These are phyloP conservation scores for Chelon auratus DNA, from an alignment of 2,797 vertebrate species.

Conservation along the genomic window DNA sequence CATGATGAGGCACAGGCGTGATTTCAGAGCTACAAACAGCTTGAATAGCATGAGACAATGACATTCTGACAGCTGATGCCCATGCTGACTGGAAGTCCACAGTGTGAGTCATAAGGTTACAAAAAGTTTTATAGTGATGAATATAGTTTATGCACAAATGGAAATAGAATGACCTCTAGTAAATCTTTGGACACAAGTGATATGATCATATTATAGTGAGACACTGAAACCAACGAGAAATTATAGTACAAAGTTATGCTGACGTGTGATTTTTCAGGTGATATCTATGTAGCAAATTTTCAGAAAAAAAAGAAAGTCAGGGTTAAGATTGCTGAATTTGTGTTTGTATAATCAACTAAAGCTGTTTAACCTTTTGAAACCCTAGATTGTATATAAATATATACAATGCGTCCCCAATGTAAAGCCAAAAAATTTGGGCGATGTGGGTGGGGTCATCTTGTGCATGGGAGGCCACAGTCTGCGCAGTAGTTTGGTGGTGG, in stretches of 20 bases:
- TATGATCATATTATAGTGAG: neutral
- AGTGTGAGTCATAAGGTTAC: slow-evolving; percentile 16
- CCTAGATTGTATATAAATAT: too few relatives aligned
- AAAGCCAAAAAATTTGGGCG: too few relatives aligned
- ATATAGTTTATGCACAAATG: neutral
- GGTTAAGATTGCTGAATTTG: too few relatives aligned
- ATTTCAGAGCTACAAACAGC: slow-evolving; percentile 23
- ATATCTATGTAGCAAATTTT: too few relatives aligned
- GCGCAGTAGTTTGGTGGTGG: too few relatives aligned
- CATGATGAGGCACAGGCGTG: slow-evolving; percentile 23
- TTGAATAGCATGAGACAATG: neutral
- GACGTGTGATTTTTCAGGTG: too few relatives aligned
- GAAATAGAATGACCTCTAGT: neutral
- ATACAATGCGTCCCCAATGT: too few relatives aligned
- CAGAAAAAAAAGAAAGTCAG: too few relatives aligned
- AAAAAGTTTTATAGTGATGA: slow-evolving; percentile 10
- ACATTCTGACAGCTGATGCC: slow-evolving; percentile 19
- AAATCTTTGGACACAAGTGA: neutral
- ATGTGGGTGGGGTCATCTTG: too few relatives aligned
- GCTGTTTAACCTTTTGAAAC: too few relatives aligned
- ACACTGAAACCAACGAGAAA: neutral
- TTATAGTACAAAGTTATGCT: neutral
- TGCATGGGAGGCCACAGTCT: too few relatives aligned
- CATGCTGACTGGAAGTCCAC: slow-evolving; percentile 5
- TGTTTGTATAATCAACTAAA: too few relatives aligned